phyloP scores from a whole-genome alignment of 2,888 invertebrate species.

The Hedychridium roseum region DNA sequence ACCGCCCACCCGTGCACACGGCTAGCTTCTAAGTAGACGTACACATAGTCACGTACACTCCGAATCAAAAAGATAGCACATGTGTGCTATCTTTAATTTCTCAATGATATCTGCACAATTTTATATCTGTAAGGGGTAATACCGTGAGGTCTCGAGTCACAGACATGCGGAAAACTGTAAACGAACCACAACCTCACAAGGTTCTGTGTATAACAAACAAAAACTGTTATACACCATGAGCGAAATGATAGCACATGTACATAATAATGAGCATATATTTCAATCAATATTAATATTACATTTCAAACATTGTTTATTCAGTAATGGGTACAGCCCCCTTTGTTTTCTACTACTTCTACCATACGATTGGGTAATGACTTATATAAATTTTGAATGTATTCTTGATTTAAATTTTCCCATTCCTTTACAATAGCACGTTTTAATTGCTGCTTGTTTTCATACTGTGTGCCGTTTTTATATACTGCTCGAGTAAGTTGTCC shows the following conservation, averaged over 20 bases:
- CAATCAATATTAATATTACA: neutral
- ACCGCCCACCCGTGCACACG: conserved; percentile 28
- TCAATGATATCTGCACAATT: neutral
- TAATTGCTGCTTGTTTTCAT: conserved; percentile 4
- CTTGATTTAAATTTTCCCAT: conserved; percentile 6
- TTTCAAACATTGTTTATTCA: conserved; percentile 1
- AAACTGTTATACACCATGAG: too few species aligned
- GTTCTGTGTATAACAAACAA: too few species aligned
- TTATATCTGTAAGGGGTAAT: conserved; percentile 3
- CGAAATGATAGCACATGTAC: conserved; percentile 9
- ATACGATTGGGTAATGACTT: conserved; percentile 15
- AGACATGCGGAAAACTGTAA: too few species aligned
- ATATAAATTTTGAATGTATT: conserved; percentile 11
- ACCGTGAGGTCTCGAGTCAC: too few species aligned
- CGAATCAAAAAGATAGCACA: conserved; percentile 12
- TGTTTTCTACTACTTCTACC: conserved; percentile 8
- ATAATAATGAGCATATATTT: neutral
- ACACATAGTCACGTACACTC: conserved; percentile 38
- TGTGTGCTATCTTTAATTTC: conserved; percentile 1
- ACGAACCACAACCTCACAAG: too few species aligned
- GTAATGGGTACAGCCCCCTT: conserved; percentile 11
- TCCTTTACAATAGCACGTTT: conserved; percentile 9
- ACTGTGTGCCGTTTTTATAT: conserved; percentile 8
- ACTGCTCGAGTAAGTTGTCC: conserved; percentile 9
- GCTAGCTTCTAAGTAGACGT: conserved; percentile 30